Evolutionary conservation across 1,140 invertebrate species (phyloP).

Genomic region (Rhopalosiphum maidis): DNA sequence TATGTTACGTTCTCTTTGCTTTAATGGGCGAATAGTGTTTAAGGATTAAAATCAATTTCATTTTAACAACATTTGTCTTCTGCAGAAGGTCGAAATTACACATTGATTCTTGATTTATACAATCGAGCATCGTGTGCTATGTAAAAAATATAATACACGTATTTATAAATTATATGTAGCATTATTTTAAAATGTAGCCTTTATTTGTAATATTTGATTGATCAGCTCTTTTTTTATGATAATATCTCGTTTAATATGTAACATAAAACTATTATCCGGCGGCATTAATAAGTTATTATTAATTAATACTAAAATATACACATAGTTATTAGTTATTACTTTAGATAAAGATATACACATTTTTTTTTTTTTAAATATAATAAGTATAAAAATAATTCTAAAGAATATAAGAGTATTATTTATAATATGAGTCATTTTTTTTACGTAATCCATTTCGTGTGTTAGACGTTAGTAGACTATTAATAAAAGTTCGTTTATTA

Average conservation of each 20-base stretch:
- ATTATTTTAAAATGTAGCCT: neutral
- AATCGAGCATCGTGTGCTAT: neutral
- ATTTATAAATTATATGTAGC: neutral
- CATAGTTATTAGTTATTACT: neutral
- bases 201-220: neutral
- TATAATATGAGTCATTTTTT: neutral
- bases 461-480: neutral
- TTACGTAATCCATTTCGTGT: neutral
- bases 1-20: neutral
- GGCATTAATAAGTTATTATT: neutral
- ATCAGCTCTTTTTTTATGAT: neutral
- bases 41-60: neutral
- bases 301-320: neutral
- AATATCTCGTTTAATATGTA: neutral
- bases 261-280: neutral
- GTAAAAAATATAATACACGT: neutral
- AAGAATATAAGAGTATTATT: neutral
- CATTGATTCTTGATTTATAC: neutral
- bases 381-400: neutral
- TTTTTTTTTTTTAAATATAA: neutral
- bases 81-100: neutral
- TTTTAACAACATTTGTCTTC: neutral
- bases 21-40: neutral
- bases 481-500: neutral
- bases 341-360: neutral